Base-by-base conservation (phyloP, 2,888 invertebrate species). In the Galerucella pusilla region DNA sequence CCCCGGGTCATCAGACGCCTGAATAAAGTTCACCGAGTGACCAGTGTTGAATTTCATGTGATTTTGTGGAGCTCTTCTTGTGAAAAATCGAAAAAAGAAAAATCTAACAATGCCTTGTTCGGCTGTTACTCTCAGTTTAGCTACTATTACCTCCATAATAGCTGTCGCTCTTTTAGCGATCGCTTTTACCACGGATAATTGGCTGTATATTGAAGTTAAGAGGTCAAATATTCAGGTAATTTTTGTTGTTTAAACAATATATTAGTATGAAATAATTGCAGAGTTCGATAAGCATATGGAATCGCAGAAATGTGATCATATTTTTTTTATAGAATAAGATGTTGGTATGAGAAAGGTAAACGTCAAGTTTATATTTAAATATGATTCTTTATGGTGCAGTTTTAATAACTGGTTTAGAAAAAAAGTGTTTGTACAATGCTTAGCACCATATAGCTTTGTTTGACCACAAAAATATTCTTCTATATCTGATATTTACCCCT, bases 161-260 rank as follows among this genome's bases (percentile, higher is more conserved):
- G 96, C 97, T 85, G 95, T 97, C 86, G 96, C 97, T 80, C 90
- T 97, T 86, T 92, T 98, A 88, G 94, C 96, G 85, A 96, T 98
- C 88, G 96, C 97, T 85, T 97, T 97, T 90, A 94, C 96, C 84
- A 97, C 97, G 87, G 97, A 98, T 90, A 97, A 97, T 91, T 98
- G 98, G 98, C 91, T 96, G 85, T 95, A 95, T 88, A 94, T 96
- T 85, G 96, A 96, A 90, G 97, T 98, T 82, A 94, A 94, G 88
- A 92, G 97, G 86, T 92, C 92, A 85, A 93, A 92, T 88, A 96
- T 96, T 86, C 94, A 96, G 94, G 96, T 96, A 91, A 90, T 61
- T 61, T 61, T 28, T 25, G 6, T 61, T 61, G 25, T 61, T 25
- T 60, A 9, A 60, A 20, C 52, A n/a, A 52, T 49, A 52, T 42